Percentiles rank a stretch among this genome's conserved stretches.
Evolutionary conservation across 2,113 vertebrate genomes (phyloP).

Genomic region (Melospiza melodia): DNA sequence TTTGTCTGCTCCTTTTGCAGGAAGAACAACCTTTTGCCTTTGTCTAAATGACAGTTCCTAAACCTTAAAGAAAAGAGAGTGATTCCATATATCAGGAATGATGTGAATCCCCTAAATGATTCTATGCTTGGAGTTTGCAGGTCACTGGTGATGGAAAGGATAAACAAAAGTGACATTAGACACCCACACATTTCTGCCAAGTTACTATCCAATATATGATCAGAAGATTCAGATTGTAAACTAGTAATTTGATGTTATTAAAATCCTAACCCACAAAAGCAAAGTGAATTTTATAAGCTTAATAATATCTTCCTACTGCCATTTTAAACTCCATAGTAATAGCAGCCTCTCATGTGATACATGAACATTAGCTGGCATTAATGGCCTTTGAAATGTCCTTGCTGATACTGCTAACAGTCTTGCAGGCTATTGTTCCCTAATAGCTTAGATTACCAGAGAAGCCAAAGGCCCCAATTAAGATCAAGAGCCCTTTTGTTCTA

Average conservation of each 20-base stretch:
- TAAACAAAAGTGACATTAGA: constrained; percentile 27
- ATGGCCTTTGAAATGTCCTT: background rate
- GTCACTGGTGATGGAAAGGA: constrained; percentile 17
- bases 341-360: background rate
- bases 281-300: background rate
- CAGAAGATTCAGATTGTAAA: background rate
- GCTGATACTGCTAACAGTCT: background rate
- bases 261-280: background rate
- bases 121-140: background rate
- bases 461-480: background rate
- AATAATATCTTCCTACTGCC: background rate
- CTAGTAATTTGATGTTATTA: background rate
- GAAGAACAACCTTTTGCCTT: background rate
- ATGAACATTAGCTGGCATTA: background rate
- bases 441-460: background rate
- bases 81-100: background rate
- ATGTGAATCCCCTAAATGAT: constrained; percentile 16
- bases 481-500: background rate
- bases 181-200: background rate
- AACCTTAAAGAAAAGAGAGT: background rate
- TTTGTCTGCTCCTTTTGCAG: background rate
- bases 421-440: background rate
- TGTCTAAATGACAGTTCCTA: background rate
- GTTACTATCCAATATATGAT: background rate
- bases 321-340: background rate